Percentiles rank a stretch among this genome's conserved stretches.
Conservation (phyloP, 2,113 vertebrate species). For the Thamnaconus septentrionalis region DNA sequence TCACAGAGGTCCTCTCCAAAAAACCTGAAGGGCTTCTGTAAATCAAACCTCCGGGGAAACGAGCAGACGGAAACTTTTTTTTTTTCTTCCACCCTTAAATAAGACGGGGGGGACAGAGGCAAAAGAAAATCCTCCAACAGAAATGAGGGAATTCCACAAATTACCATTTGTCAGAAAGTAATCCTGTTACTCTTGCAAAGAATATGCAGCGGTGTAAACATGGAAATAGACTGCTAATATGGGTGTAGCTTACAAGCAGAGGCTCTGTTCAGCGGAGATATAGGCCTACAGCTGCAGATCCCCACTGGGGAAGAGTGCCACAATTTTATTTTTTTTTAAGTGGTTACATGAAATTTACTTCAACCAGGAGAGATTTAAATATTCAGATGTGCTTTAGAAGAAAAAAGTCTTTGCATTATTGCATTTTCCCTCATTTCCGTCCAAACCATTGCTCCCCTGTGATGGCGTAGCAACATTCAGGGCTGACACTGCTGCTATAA, state of each 20-base stretch:
- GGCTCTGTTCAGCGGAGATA: slow-evolving; percentile 65
- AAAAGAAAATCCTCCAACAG: slow-evolving; percentile 71
- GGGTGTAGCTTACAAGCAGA: slow-evolving; percentile 59
- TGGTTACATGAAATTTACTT: slow-evolving; percentile 50
- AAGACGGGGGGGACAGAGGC: slow-evolving; percentile 38
- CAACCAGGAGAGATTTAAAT: slow-evolving; percentile 53
- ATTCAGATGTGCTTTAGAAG: slow-evolving; percentile 21
- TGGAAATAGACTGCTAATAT: slow-evolving; percentile 72
- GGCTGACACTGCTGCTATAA: slow-evolving; percentile 28
- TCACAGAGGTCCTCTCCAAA: slow-evolving; percentile 67
- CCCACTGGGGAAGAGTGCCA: slow-evolving; percentile 39
- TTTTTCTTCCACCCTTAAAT: slow-evolving; percentile 17
- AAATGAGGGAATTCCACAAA: slow-evolving; percentile 80
- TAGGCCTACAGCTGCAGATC: slow-evolving; percentile 43
- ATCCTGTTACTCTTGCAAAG: slow-evolving; percentile 79
- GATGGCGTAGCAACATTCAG: slow-evolving; percentile 36
- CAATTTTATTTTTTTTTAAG: slow-evolving; percentile 40
- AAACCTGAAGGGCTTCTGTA: slow-evolving; percentile 75
- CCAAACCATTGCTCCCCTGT: slow-evolving; percentile 15
- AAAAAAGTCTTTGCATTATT: slow-evolving; percentile 29
- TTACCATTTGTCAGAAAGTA: slow-evolving; percentile 78
- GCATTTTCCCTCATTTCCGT: slow-evolving; percentile 29
- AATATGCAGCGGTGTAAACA: slow-evolving; percentile 76
- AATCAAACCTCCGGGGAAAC: slow-evolving; percentile 62
- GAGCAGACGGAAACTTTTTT: slow-evolving; percentile 55